Evolutionary conservation across 1,140 invertebrate species (phyloP).

Genomic region (Idris sp.): DNA sequence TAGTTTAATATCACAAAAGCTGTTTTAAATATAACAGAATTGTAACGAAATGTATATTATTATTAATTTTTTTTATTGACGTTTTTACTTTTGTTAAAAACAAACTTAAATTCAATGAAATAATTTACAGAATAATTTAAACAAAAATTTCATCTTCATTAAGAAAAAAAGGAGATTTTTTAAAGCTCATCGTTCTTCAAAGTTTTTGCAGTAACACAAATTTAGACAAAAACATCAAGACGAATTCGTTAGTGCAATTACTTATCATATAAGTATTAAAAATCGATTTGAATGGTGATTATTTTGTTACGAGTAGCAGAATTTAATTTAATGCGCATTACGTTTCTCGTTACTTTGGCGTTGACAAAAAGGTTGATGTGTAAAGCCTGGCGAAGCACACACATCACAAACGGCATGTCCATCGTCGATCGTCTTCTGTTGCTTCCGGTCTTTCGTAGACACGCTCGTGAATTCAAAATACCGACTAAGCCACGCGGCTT

Average conservation of each 20-base stretch:
- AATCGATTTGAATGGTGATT: no score
- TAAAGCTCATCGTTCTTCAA: no score
- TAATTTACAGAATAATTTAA: no score
- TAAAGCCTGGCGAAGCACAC: constrained; percentile 19
- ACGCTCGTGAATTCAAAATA: constrained; percentile 53
- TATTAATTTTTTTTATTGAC: constrained; percentile 1
- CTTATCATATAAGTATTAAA: no score
- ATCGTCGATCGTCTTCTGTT: constrained; percentile 41
- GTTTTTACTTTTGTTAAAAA: not conserved
- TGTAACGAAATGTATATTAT: constrained; percentile 8
- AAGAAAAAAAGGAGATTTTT: no score
- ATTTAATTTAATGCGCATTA: constrained; percentile 40
- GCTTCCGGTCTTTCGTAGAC: constrained; percentile 46
- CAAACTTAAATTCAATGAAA: no score
- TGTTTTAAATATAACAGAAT: constrained; percentile 31
- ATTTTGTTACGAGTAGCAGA: no score
- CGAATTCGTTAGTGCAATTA: no score
- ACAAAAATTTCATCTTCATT: no score
- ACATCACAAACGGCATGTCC: constrained; percentile 28
- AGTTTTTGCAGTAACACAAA: no score
- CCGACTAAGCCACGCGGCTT: constrained; percentile 30
- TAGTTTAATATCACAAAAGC: constrained; percentile 22
- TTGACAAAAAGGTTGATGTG: constrained; percentile 39
- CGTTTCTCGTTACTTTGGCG: constrained; percentile 23
- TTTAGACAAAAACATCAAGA: no score